A percentile compares a stretch with the other conserved stretches of the same genome.
Conservation (phyloP, 2,888 invertebrate species). For the Trachelus troglodyta region DNA sequence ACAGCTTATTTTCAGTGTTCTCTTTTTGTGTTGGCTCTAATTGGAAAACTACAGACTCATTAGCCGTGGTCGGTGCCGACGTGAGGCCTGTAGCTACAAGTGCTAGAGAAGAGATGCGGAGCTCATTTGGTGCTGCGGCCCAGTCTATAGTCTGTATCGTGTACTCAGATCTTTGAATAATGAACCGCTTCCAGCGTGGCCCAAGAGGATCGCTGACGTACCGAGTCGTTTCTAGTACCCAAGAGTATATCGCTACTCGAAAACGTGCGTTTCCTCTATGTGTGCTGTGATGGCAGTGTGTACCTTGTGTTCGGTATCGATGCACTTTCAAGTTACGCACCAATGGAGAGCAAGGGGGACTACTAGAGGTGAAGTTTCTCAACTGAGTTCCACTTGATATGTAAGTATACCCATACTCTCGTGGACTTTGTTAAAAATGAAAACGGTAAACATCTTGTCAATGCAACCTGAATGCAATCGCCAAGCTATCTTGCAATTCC, state of each 20-base stretch:
- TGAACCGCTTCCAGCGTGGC: constrained; percentile 48
- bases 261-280: neutral
- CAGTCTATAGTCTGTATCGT: constrained; percentile 26
- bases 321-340: neutral
- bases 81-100: neutral
- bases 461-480: neutral
- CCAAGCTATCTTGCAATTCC: neutral
- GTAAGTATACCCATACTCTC: neutral
- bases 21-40: constrained; percentile 42
- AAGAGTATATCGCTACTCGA: neutral
- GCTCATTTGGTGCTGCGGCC: constrained; percentile 44
- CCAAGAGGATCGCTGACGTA: constrained; percentile 12
- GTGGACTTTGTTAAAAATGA: neutral
- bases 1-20: constrained; percentile 9
- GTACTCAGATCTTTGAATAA: constrained; percentile 53
- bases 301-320: neutral
- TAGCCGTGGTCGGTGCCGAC: constrained; percentile 36
- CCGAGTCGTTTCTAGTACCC: neutral
- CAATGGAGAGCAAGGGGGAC: neutral
- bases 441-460: constrained; percentile 13
- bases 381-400: neutral
- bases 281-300: neutral
- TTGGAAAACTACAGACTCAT: constrained; percentile 56
- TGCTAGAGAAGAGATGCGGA: constrained; percentile 33
- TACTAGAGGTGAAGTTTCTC: neutral